Conservation (phyloP, 2,113 vertebrate genomes). For the Pterocles orientalis region DNA sequence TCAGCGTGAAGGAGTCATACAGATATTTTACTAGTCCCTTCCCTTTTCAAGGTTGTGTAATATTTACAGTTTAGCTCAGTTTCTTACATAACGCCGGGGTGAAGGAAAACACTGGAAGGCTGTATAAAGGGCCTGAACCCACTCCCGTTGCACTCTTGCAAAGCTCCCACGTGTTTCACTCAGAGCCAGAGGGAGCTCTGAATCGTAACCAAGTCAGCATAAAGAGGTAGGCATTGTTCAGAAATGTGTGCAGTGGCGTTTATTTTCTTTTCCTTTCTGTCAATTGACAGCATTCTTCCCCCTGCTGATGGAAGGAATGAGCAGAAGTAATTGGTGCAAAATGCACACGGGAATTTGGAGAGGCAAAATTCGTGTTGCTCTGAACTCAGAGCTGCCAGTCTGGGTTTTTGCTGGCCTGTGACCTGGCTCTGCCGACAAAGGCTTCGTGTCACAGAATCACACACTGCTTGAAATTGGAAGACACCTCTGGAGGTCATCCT, state of each 20-base stretch:
- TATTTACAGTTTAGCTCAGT: slow-evolving; percentile 38
- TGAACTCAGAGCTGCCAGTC: neutral
- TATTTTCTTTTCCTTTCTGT: neutral
- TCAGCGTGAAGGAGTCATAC: neutral
- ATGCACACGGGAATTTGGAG: neutral
- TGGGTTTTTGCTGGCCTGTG: neutral
- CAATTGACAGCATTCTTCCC: neutral
- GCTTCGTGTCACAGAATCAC: neutral
- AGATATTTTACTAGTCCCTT: slow-evolving; percentile 20
- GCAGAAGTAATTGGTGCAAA: neutral
- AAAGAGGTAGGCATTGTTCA: neutral
- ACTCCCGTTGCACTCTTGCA: neutral
- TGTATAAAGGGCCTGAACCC: neutral
- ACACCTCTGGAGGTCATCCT: neutral
- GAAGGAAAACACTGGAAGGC: neutral
- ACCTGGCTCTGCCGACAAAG: neutral
- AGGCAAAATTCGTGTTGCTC: neutral
- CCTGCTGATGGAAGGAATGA: neutral
- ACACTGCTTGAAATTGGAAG: neutral
- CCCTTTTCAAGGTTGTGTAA: neutral
- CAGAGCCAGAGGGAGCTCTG: neutral
- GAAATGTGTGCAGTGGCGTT: neutral
- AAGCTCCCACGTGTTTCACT: neutral
- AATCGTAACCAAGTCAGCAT: neutral
- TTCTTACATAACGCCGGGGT: slow-evolving; percentile 3